Conservation (phyloP, 1,140 invertebrate species). For the Ooceraea biroi region DNA sequence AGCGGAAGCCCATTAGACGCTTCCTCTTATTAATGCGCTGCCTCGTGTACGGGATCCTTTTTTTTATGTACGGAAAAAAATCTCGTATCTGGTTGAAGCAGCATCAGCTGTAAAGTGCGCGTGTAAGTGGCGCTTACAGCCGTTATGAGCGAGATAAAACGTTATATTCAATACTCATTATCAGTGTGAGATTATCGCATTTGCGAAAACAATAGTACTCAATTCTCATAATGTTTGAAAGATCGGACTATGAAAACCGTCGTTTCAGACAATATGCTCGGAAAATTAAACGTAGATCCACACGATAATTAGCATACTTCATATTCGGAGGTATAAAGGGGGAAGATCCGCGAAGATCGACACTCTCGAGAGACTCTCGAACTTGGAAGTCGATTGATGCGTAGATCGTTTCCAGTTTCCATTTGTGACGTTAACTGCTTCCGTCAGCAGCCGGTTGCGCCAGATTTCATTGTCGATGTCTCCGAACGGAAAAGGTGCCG, state of each 20-base stretch:
- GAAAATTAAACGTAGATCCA: conserved; percentile 22
- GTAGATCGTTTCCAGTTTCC: conserved; percentile 75
- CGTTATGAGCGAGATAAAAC: background rate
- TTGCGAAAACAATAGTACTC: background rate
- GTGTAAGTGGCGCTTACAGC: conserved; percentile 4
- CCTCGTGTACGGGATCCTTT: conserved; percentile 43
- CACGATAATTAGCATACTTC: conserved; percentile 34
- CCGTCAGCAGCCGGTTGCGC: conserved; percentile 60
- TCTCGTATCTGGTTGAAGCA: conserved; percentile 32
- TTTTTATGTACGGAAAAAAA: conserved; percentile 38
- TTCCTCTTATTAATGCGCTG: conserved; percentile 69
- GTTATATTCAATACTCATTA: background rate
- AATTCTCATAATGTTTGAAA: conserved; percentile 9
- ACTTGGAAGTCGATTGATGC: conserved; percentile 44
- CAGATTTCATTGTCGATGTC: conserved; percentile 65
- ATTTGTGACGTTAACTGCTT: conserved; percentile 76
- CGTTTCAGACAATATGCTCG: background rate
- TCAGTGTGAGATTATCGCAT: background rate
- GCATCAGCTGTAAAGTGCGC: background rate
- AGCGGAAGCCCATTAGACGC: conserved; percentile 69
- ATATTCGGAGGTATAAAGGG: conserved; percentile 43
- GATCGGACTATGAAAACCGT: background rate
- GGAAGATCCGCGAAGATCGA: conserved; percentile 13
- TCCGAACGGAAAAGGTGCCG: conserved; percentile 37
- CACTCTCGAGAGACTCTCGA: conserved; percentile 6